Base-by-base conservation (phyloP, 2,888 invertebrate genomes). In the Meta bourneti region DNA sequence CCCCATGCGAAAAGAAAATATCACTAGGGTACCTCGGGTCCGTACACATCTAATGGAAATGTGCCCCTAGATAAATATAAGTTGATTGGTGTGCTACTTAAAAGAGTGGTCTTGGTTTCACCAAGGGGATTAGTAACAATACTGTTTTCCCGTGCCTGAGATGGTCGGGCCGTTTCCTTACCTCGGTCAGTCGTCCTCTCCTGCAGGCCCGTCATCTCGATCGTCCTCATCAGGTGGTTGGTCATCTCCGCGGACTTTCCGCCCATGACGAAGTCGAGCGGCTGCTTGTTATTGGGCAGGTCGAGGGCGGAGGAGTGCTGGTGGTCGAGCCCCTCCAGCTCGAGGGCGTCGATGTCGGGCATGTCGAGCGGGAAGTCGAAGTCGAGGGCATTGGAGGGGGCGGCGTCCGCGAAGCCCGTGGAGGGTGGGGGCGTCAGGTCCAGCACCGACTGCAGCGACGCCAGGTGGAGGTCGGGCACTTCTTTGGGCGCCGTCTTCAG, bases 341-440 rank as follows among this genome's bases (percentile, higher is more conserved):
- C 96, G 96, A 96, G 96, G 94, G 96, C 96, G 94, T 96, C 96
- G 81, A 96, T 94, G 13, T 96, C 95, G 93, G 96, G 96, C 80
- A 96, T 94, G 93, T 97, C 97, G 93, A 96, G 95, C 49, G 96
- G 96, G 94, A 96, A 95, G 94, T 97, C 97, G 80, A 96, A 94
- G 94, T 96, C 96, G 91, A 96, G 95, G 77, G 93, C 94, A 91
- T 94, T 61, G 8, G 91, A 83, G 0, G 89, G 52, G 5, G 79
- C 49, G 4, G 87, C n/a, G 48, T 93, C 89, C 7, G 89, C 84
- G 13, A 91, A 87, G 2, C 83, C 82, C 19, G 93, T 77, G 7
- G 91, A 90, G 5, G 86, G 83, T 0, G 91, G 92, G 0, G 92
- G 92, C 6, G 92, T 92, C 78, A 92, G 52, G 78, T 92, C 92